Evolutionary conservation across 2,888 invertebrate genomes (phyloP).

Genomic region (Cabera pusaria): DNA sequence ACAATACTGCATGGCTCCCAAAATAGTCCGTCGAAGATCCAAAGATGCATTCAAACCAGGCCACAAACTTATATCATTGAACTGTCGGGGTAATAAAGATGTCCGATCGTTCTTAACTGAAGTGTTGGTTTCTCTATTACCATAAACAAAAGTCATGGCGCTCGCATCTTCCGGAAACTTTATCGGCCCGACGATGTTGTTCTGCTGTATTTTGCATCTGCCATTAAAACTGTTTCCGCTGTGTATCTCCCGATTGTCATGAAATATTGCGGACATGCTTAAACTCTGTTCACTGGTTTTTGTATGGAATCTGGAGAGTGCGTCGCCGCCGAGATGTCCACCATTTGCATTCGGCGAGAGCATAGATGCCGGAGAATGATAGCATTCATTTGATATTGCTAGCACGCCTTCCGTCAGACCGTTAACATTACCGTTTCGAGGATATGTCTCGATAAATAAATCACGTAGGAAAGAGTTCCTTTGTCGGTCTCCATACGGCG

Average conservation of each 20-base stretch:
- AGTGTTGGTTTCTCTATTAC: constrained; percentile 10
- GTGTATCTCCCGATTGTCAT: constrained; percentile 33
- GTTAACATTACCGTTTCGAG: constrained; percentile 75
- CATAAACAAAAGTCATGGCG: constrained; percentile 9
- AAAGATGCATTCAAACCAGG: constrained; percentile 2
- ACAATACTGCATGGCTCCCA: constrained; percentile 9
- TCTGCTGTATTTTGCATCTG: constrained; percentile 1
- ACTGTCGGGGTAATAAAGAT: constrained; percentile 2
- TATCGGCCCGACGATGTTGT: constrained; percentile 3
- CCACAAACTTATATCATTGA: constrained; percentile 1
- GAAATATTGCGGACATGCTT: constrained; percentile 39
- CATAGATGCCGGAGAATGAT: constrained; percentile 67
- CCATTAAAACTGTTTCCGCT: constrained; percentile 33
- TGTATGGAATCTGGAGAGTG: constrained; percentile 45
- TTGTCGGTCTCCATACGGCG: constrained; percentile 60
- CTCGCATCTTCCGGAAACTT: constrained; percentile 1
- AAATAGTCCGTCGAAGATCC: constrained; percentile 7
- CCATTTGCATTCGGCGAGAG: constrained; percentile 71
- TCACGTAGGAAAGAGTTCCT: constrained; percentile 70
- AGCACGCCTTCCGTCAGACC: constrained; percentile 68
- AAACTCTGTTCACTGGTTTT: constrained; percentile 39
- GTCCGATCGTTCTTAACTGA: constrained; percentile 6
- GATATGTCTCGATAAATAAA: constrained; percentile 75
- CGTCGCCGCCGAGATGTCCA: constrained; percentile 52
- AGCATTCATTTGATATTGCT: constrained; percentile 70